A percentile compares a stretch with the other conserved stretches of the same genome.
Conservation (phyloP, 1,140 invertebrate genomes). For the Leptoteleia sp. region DNA sequence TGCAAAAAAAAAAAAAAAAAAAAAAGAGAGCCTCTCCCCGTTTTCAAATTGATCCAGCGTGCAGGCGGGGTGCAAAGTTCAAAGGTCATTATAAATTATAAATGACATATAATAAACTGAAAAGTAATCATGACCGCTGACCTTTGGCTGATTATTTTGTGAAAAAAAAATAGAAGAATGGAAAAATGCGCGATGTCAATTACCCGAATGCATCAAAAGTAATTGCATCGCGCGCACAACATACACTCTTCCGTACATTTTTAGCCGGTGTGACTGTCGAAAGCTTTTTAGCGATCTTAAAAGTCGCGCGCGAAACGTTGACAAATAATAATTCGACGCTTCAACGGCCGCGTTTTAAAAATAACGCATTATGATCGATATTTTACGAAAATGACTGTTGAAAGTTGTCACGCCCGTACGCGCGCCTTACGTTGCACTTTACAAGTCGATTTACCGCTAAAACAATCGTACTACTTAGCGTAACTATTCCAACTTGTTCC, state of each 20-base stretch:
- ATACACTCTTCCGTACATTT: constrained; percentile 33
- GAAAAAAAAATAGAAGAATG: no score
- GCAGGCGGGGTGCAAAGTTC: constrained; percentile 33
- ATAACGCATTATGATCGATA: constrained; percentile 34
- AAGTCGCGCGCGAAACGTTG: constrained; percentile 35
- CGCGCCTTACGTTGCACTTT: constrained; percentile 18
- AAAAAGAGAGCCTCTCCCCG: constrained; percentile 5
- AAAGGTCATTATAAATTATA: constrained; percentile 67
- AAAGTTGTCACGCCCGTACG: constrained; percentile 13
- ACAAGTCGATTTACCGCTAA: constrained; percentile 10
- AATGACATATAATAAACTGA: constrained; percentile 61
- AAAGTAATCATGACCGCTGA: constrained; percentile 57
- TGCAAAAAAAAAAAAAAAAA: constrained; percentile 56
- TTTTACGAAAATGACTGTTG: constrained; percentile 29
- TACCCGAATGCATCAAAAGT: constrained; percentile 51
- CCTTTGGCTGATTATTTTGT: constrained; percentile 50
- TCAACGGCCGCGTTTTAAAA: constrained; percentile 29
- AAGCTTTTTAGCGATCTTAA: constrained; percentile 59
- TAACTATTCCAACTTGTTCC: no score
- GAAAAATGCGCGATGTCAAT: constrained; percentile 54
- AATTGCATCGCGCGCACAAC: constrained; percentile 48
- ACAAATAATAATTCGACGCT: constrained; percentile 51
- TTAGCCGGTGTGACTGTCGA: constrained; percentile 38
- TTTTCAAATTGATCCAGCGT: constrained; percentile 36
- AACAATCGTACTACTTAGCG: no score